Conservation (phyloP, 2,113 vertebrate species). For the Collichthys lucidus region DNA sequence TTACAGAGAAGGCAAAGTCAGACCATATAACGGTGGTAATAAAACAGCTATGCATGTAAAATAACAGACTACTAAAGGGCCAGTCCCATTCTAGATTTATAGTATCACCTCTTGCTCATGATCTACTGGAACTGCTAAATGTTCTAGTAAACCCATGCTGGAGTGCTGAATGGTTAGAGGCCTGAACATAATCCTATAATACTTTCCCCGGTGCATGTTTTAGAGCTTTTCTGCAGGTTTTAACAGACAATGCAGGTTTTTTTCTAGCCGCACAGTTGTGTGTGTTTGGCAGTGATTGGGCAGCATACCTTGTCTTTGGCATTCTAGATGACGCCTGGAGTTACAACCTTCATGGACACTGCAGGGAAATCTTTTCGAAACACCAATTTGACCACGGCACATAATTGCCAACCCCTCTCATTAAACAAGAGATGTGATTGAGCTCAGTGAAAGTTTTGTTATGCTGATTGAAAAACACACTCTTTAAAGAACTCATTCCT, state of each 20-base stretch:
- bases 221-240: conserved; percentile 48
- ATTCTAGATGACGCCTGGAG: conserved; percentile 54
- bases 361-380: conserved; percentile 65
- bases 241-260: conserved; percentile 31
- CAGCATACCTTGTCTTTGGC: conserved; percentile 39
- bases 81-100: conserved; percentile 3
- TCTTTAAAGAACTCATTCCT: conserved; percentile 41
- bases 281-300: not conserved
- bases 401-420: conserved; percentile 56
- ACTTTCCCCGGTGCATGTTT: conserved; percentile 41
- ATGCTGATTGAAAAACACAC: conserved; percentile 56
- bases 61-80: not conserved
- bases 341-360: conserved; percentile 44
- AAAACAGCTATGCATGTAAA: not conserved
- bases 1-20: not conserved
- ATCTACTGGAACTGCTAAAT: conserved; percentile 25
- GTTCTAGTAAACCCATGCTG: conserved; percentile 25
- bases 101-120: not conserved
- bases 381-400: conserved; percentile 12
- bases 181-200: conserved; percentile 53
- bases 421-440: conserved; percentile 76
- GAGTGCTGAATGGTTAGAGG: conserved; percentile 34
- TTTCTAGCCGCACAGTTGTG: conserved; percentile 7
- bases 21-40: not conserved
- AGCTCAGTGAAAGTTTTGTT: conserved; percentile 64